Evolutionary conservation across 2,888 invertebrate species (phyloP).

Genomic region (Syritta pipiens): DNA sequence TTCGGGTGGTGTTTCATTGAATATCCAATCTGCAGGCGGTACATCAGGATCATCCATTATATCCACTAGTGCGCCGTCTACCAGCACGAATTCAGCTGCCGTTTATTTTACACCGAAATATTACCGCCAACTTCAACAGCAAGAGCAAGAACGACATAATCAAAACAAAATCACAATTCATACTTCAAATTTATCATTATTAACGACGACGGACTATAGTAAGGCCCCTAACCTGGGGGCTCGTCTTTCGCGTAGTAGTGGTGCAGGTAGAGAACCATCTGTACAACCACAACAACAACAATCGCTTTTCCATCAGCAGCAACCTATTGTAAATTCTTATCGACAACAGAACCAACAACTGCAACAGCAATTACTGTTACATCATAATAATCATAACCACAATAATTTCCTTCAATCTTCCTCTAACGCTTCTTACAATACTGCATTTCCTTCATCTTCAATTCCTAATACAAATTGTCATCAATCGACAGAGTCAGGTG

Average conservation of each 20-base stretch:
- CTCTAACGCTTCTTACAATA: constrained; percentile 4
- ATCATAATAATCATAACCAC: constrained; percentile 4
- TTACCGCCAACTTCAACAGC: constrained; percentile 56
- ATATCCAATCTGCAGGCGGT: background rate
- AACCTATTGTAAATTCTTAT: constrained; percentile 30
- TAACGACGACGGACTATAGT: constrained; percentile 77
- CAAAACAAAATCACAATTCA: constrained; percentile 22
- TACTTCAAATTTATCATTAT: constrained; percentile 71
- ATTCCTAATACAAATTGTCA: constrained; percentile 81
- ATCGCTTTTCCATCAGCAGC: constrained; percentile 75
- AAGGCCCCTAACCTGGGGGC: constrained; percentile 78
- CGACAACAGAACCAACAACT: constrained; percentile 8
- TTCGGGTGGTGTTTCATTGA: constrained; percentile 11
- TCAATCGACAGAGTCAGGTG: constrained; percentile 72
- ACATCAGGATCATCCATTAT: background rate
- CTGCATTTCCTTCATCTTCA: constrained; percentile 74
- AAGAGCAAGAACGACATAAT: background rate
- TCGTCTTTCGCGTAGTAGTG: constrained; percentile 75
- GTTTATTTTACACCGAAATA: constrained; percentile 55
- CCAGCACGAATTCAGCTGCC: constrained; percentile 24
- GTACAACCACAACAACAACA: constrained; percentile 71
- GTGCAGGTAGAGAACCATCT: constrained; percentile 72
- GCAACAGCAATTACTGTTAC: background rate
- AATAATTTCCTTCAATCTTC: constrained; percentile 10
- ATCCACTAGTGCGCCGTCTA: background rate